Evolutionary conservation across 1,140 invertebrate genomes (phyloP), one percentile per base, ranked within the genome.

Genomic region (Hyles euphorbiae): DNA sequence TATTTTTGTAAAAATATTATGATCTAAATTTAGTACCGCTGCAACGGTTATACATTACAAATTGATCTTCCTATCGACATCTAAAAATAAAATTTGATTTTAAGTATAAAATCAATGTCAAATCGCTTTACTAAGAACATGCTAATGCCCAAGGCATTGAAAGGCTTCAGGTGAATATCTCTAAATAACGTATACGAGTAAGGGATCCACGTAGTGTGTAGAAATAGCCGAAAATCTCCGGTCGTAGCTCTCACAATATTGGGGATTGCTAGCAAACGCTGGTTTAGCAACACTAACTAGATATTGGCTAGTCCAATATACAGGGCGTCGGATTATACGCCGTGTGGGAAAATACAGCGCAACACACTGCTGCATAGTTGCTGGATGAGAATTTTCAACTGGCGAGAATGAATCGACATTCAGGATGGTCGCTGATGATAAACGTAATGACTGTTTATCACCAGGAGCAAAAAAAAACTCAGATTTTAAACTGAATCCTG

Each of bases 301-400:
- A 84, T 83, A 83, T 79, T 79, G 81, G 72, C 70, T 75, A 61
- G 72, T 77, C 72, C 74, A 77, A 78, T 81, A 77, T 79, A 79
- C 72, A 75, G 66, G 53, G 62, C 60, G 63, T 66, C 45, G 76
- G 72, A 81, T 80, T 78, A 79, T 81, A 73, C 63, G 40, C 61
- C 50, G 66, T 62, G 65, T 73, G 73, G 72, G 68, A 76, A 76
- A 72, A 68, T 75, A 70, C 67, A 40, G 22, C 7, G 34, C 12
- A 48, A 48, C 12, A 48, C 46, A n/a, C n/a, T 10, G 46, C 7
- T n/a, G n/a, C n/a, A 48, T n/a, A 10, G n/a, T n/a, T 7, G 12
- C 46, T 48, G 12, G 46, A 48, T 7, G 46, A 5, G 36, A 8
- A 40, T 40, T 5, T 40, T 40, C 2, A 4, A 40, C 1, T 8